These are phyloP conservation scores for Odontomachus brunneus DNA, from an alignment of 1,140 invertebrate species.

Conservation along the genomic window DNA sequence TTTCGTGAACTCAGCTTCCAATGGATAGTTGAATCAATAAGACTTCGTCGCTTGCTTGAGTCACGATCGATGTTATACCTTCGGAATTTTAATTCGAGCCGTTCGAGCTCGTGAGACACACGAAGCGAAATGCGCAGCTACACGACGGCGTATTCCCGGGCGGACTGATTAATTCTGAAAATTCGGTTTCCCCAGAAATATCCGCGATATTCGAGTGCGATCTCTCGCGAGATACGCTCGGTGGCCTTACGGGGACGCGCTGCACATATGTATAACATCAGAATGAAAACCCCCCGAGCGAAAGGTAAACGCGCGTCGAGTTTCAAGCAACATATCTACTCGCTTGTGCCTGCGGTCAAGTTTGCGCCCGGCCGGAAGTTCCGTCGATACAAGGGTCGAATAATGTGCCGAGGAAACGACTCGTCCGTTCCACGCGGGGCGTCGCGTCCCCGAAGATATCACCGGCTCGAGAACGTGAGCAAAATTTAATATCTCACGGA, in stretches of 20 bases:
- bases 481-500: constrained; percentile 18
- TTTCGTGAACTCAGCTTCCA: too few species aligned
- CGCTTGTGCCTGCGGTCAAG: constrained; percentile 39
- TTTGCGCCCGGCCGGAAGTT: constrained; percentile 44
- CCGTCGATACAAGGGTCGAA: constrained; percentile 49
- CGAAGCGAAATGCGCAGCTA: background rate
- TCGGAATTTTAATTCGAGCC: background rate
- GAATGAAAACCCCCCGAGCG: constrained; percentile 49
- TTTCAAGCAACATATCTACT: constrained; percentile 40
- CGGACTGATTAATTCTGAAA: constrained; percentile 6
- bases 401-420: constrained; percentile 41
- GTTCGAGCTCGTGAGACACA: background rate
- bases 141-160: background rate
- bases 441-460: constrained; percentile 19
- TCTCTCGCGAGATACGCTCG: constrained; percentile 14
- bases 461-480: background rate
- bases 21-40: too few species aligned
- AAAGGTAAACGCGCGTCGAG: constrained; percentile 50
- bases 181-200: background rate
- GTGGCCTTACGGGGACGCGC: constrained; percentile 14
- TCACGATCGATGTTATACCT: background rate
- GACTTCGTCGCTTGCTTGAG: background rate
- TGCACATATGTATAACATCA: background rate
- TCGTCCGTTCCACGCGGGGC: background rate
- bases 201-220: constrained; percentile 5